Base-by-base conservation (phyloP, 2,888 invertebrate species). In the Apamea epomidion region DNA sequence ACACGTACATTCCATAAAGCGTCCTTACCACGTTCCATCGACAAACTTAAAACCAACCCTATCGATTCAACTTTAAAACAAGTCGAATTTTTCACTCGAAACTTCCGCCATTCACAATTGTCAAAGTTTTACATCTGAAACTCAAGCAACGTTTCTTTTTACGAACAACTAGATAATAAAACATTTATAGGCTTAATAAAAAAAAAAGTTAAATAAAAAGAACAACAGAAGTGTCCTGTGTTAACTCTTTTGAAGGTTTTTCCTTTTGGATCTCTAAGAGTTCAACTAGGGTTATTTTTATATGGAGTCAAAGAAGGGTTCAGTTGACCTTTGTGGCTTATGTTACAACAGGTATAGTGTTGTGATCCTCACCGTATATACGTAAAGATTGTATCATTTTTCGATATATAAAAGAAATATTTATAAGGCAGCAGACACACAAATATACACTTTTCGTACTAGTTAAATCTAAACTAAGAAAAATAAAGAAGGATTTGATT, bases 181-280 rank as follows among this genome's bases (percentile, higher is more conserved):
- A 93, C 93, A 93, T 93, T 93, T 92, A 92, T 90, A 90, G 91
- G 90, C 90, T 78, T 87, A 89, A 91, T 91, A 85, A 91, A 91
- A 90, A 91, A 32, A 89, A 87, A 90, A 90, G 87, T 91, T 87
- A 89, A 92, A 90, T 87, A 90, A 90, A 92, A 90, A 89, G 84
- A 84, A 88, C 83, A 88, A 88, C 86, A 85, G 85, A 81, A 89
- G 85, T 91, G 89, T 89, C 88, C 90, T 90, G 87, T 88, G 87
- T 90, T 89, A 84, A 87, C 90, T 90, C 90, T 91, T 92, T 91
- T 74, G 74, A 86, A 84, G 87, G 88, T 89, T 90, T 87, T 90
- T 90, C 91, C 87, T 74, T 76, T 86, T 88, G 86, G 82, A 71
- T 48, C 91, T 77, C 29, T 72, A 64, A 54, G 60, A 48, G n/a